These are phyloP conservation scores for Apostichopus leukothele DNA, from an alignment of 53 echinoderm and acorn worm genomes.

Conservation along the genomic window DNA sequence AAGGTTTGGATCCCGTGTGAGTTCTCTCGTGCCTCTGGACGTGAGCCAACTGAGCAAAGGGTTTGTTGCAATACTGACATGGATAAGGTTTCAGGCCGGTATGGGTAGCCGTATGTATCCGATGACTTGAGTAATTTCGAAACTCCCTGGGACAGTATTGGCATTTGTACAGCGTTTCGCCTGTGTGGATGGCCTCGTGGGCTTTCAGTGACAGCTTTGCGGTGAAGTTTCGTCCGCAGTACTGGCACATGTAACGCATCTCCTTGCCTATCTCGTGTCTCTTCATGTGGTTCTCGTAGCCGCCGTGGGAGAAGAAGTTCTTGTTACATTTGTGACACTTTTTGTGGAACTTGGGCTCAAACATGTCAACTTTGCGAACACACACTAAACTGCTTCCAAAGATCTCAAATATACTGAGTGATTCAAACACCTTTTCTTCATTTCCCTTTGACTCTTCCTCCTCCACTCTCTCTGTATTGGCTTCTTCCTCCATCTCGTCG, in stretches of 20 bases:
- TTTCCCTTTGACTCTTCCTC: not conserved
- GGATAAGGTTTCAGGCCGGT: conserved; percentile 35
- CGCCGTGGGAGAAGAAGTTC: conserved; percentile 33
- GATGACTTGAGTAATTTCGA: conserved; percentile 47
- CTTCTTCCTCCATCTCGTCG: conserved; percentile 32
- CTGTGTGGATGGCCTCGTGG: conserved; percentile 44
- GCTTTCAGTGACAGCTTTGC: conserved; percentile 28
- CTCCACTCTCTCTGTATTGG: not conserved
- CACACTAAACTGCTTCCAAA: conserved; percentile 6
- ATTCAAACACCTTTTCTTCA: conserved; percentile 46
- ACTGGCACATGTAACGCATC: conserved; percentile 36
- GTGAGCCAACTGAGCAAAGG: conserved; percentile 42
- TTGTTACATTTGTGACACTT: conserved; percentile 42
- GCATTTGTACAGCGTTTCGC: conserved; percentile 42
- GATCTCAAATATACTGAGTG: conserved; percentile 44
- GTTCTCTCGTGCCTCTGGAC: conserved; percentile 47
- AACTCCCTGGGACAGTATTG: conserved; percentile 34
- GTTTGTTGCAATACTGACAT: conserved; percentile 15
- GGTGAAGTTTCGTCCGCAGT: conserved; percentile 33
- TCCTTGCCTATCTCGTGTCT: conserved; percentile 31
- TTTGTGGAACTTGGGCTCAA: conserved; percentile 44
- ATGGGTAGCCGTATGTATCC: conserved; percentile 45
- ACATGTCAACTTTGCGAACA: conserved; percentile 25
- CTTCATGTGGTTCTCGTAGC: conserved; percentile 45
- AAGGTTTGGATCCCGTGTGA: conserved; percentile 25